Evolutionary conservation across 2,797 vertebrate genomes (phyloP), one percentile per base, ranked within the genome.

Genomic region (Spatula clypeata): DNA sequence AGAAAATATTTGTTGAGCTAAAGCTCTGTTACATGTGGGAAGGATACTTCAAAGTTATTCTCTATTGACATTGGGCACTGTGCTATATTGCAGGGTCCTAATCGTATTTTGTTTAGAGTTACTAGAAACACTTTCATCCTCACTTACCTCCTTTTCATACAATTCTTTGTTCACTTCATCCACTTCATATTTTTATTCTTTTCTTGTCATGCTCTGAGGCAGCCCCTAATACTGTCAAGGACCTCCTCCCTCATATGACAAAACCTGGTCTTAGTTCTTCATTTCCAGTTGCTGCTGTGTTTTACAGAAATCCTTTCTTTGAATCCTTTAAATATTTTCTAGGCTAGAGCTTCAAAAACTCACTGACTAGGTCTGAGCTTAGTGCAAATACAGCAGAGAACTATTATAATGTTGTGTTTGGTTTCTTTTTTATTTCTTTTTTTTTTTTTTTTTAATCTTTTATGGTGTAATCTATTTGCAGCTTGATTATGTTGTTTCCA

Each of bases 1-100:
- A 70, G 49, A 87, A 94, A 92, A 79, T 88, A 90, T 70, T 79
- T 90, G 31, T 77, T 73, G 79, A 91, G 51, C 67, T 85, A 61
- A 86, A 90, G 60, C 44, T 88, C 66, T 74, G 15, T 82, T 93
- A 75, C 29, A 70, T 11, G 7, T 18, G 47, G 69, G 80, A 93
- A 12, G 26, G 13, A 29, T 66, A 74, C 31, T 79, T 96, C 31
- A n/a, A 11, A 93, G 67, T 67, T 94, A 32, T 13, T 85, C 64
- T 88, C 15, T 88, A 65, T 29, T 84, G 38, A 67, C 61, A 42
- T 1, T 84, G 29, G 20, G 53, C 51, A 82, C 45, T 90, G n/a
- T 66, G 55, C 88, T 90, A 14, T 73, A 42, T 76, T 57, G 21
- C 44, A 79, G 40, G 20, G 40, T 90, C 47, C 94, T 91, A 38